Evolutionary conservation across 1,140 invertebrate species (phyloP).

Genomic region (Akabosia matsudoensis): DNA sequence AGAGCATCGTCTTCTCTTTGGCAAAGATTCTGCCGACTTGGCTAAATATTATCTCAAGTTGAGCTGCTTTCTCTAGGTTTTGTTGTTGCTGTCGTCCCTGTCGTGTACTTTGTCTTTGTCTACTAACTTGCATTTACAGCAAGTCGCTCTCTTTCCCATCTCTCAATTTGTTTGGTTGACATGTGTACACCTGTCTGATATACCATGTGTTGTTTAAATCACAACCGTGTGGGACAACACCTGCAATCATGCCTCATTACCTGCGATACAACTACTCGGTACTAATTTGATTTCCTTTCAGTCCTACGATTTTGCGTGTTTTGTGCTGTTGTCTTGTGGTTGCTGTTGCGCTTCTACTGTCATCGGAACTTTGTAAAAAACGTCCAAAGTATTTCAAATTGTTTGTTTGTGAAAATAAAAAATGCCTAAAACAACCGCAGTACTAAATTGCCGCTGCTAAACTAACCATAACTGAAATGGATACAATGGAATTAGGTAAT

Average conservation of each 20-base stretch:
- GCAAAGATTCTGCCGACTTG: background rate
- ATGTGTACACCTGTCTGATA: constrained; percentile 23
- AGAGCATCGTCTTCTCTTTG: background rate
- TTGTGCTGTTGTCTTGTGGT: background rate
- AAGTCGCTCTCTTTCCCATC: background rate
- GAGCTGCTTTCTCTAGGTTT: no score
- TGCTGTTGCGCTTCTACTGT: no score
- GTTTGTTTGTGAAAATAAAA: no score
- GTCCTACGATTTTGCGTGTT: background rate
- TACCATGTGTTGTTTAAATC: background rate
- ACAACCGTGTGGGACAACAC: background rate
- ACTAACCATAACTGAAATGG: no score
- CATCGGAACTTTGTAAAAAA: no score
- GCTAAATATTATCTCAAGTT: no score
- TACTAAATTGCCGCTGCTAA: no score
- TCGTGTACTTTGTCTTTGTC: background rate
- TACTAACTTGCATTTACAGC: background rate
- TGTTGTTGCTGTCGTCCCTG: background rate
- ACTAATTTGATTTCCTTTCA: background rate
- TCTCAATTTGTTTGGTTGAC: constrained; percentile 16
- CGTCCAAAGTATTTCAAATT: no score
- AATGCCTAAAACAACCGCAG: no score
- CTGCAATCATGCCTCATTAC: constrained; percentile 7
- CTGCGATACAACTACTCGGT: background rate
- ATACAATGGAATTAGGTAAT: no score